Evolutionary conservation across 1,140 invertebrate species (phyloP), one percentile per base, ranked within the genome.

Genomic region (Drosophila novamexicana): DNA sequence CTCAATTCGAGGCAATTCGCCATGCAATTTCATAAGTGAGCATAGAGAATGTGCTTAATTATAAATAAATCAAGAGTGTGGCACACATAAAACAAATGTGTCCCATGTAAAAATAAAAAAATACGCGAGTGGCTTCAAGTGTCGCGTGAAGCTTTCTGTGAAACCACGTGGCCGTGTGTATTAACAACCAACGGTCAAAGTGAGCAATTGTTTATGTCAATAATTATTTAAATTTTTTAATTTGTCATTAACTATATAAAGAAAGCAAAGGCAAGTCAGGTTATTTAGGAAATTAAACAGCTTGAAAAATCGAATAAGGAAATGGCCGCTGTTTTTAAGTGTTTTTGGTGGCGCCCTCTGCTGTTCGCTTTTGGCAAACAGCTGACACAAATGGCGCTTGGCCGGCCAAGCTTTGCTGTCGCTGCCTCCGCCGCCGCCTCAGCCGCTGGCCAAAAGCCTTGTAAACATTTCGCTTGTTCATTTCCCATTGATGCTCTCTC

Each of bases 301-400:
- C 39, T 73, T 53, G 64, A 29, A 73, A 73, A 68, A 73, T 73
- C 70, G 64, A 73, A 73, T 49, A 2, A 18, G 6, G 18, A 50
- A 67, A 40, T 34, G 32, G 22, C 53, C 18, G 53, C 18, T 22
- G 18, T 56, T 59, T 44, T 50, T 29, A 29, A 10, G 32, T 29
- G 14, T 9, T 18, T 18, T 6, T 12, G 12, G 66, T 68, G 49
- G 70, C 70, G 70, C 70, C 70, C 39, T 73, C 70, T 73, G 49
- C 57, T 44, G 70, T 22, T 54, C 22, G 40, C 40, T 68, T 54
- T 34, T 14, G 2, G 56, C 29, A 52, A 68, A 47, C 70, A 73
- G 70, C 70, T 73, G 70, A 61, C 59, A 54, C 9, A 68, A 61
- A 36, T 10, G 65, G 34, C 56, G 56, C 62, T 53, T 42, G 47